Percentiles rank a stretch among this genome's conserved stretches.
Evolutionary conservation across 2,888 invertebrate genomes (phyloP).

Genomic region (Colletes collaris): DNA sequence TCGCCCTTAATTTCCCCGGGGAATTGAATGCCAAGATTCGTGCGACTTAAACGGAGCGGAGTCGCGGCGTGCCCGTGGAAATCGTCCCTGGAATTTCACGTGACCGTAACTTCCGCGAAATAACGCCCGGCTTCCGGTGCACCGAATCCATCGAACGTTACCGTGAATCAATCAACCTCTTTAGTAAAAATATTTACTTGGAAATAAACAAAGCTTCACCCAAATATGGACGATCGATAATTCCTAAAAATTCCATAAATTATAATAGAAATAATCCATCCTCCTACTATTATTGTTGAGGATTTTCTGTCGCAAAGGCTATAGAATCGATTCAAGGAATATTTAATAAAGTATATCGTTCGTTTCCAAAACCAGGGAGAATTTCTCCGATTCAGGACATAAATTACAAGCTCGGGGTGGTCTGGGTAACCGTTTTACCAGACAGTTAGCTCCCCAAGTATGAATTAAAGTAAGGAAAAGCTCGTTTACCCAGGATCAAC

Average conservation of each 20-base stretch:
- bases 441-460: conserved; percentile 37
- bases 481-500: conserved; percentile 31
- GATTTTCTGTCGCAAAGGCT: too few species aligned
- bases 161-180: too few species aligned
- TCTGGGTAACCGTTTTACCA: conserved; percentile 44
- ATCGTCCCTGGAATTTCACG: not conserved
- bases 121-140: not conserved
- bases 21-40: conserved; percentile 46
- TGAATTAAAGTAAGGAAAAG: conserved; percentile 39
- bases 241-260: too few species aligned
- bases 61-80: not conserved
- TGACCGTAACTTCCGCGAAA: not conserved
- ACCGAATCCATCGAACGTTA: not conserved
- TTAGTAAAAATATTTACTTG: too few species aligned
- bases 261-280: too few species aligned
- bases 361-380: not conserved
- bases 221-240: too few species aligned
- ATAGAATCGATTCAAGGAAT: too few species aligned
- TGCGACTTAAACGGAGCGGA: conserved; percentile 8
- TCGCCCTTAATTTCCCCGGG: conserved; percentile 43
- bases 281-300: too few species aligned
- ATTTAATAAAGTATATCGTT: too few species aligned
- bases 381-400: conserved; percentile 1
- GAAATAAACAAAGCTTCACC: too few species aligned
- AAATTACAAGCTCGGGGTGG: conserved; percentile 30